Percentiles rank a stretch among this genome's conserved stretches.
These are phyloP conservation scores for Cynopterus sphinx DNA, from an alignment of 2,797 vertebrate genomes.

Conservation along the genomic window DNA sequence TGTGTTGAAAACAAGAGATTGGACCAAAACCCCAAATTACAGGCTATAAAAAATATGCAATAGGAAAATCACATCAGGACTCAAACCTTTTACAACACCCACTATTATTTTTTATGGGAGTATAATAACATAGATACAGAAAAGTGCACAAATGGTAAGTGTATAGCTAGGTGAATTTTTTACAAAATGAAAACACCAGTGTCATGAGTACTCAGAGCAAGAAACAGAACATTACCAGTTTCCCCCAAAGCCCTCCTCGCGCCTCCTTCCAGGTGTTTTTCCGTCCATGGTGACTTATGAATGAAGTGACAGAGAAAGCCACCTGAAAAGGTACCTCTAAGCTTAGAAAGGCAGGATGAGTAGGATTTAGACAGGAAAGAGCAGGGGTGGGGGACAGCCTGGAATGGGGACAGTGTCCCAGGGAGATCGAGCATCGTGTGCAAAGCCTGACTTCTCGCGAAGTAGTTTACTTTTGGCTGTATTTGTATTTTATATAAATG, in stretches of 20 bases:
- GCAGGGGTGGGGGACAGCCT: not conserved
- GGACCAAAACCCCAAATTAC: conserved; percentile 40
- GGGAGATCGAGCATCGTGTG: not conserved
- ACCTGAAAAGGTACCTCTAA: not conserved
- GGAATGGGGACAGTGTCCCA: not conserved
- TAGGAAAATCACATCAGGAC: conserved; percentile 43
- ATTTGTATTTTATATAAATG: not conserved
- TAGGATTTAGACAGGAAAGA: not conserved
- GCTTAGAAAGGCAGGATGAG: not conserved
- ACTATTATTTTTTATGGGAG: not conserved
- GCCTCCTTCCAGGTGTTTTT: not conserved
- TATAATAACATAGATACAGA: not conserved
- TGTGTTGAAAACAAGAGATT: conserved; percentile 17
- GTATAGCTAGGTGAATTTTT: not conserved
- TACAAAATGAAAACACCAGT: not conserved
- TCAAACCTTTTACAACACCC: conserved; percentile 36
- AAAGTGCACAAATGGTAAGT: not conserved
- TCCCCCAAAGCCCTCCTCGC: not conserved
- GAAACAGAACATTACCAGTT: not conserved
- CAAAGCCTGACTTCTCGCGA: not conserved
- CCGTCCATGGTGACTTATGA: not conserved
- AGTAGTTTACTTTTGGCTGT: not conserved
- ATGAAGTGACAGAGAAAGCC: not conserved
- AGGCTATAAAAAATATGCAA: not conserved
- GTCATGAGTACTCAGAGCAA: not conserved